Evolutionary conservation across 2,797 vertebrate genomes (phyloP), one percentile per base, ranked within the genome.

Genomic region (Parotocinclus haroldoi): DNA sequence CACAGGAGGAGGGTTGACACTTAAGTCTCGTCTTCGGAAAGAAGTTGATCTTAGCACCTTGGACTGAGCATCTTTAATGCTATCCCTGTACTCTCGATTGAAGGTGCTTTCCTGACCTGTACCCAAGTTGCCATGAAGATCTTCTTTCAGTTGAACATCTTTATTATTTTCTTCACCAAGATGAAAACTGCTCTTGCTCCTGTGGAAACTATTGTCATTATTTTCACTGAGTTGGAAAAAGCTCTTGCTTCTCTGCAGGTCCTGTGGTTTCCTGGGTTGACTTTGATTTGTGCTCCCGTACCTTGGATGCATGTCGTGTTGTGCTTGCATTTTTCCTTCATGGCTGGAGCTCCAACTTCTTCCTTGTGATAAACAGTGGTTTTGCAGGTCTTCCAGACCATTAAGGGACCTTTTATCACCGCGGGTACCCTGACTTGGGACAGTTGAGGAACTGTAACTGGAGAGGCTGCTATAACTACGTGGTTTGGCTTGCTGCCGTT

Each of bases 31-130:
- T 61, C 90, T 89, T n/a, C 86, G 86, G 77, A 95, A 95, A 14
- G 95, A 98, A 8, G 94, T 94, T 76, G 95, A 96, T 1, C 89
- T 85, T 42, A 98, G 83, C 11, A 96, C 93, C 44, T 90, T 92
- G 44, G 90, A 88, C 85, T 96, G 95, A 13, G 90, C 92, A 0
- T 93, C 92, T 79, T 96, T 96, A 74, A 96, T 84, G 69, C 91
- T 93, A 73, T 97, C 94, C 71, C 93, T 82, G 80, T 95, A 94
- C 60, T 89, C 79, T 16, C 85, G 92, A 81, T 87, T 93, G 67
- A 87, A 89, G 0, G 87, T 87, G 0, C 71, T 70, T 19, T 95
- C 94, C 69, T 84, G 81, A 54, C 85, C 84, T 0, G 82, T 83
- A 9, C 89, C 84, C 0, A 86, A 78, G 0, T 80, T 73, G 37